Evolutionary conservation across 2,113 vertebrate species (phyloP).

Genomic region (Pluvialis apricaria): DNA sequence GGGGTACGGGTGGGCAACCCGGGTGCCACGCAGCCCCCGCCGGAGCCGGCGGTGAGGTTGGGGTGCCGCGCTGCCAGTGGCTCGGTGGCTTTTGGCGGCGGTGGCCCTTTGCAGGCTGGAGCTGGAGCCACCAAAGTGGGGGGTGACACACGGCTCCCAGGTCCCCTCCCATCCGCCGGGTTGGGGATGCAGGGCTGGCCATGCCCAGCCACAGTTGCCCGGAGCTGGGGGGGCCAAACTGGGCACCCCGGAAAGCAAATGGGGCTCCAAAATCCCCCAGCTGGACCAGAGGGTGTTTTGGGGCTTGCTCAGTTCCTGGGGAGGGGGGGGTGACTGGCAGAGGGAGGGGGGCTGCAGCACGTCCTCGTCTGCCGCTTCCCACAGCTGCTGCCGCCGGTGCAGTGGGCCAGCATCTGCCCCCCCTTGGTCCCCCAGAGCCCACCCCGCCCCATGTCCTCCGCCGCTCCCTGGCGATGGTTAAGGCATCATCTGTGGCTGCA

Average conservation of each 20-base stretch:
- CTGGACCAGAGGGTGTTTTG: neutral
- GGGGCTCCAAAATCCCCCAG: neutral
- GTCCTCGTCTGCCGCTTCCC: neutral
- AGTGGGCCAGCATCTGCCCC: neutral
- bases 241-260: neutral
- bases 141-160: neutral
- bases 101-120: neutral
- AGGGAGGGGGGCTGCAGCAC: neutral
- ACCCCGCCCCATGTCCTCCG: neutral
- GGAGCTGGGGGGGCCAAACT: neutral
- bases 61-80: fast-evolving
- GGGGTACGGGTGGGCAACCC: fast-evolving
- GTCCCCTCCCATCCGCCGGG: fast-evolving
- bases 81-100: fast-evolving
- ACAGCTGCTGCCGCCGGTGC: neutral
- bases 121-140: neutral
- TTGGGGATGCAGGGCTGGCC: neutral
- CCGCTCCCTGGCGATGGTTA: neutral
- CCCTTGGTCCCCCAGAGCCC: neutral
- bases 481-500: neutral
- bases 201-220: neutral
- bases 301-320: neutral
- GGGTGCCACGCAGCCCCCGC: fast-evolving
- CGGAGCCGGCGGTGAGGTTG: fast-evolving
- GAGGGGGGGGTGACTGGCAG: neutral